Conservation (phyloP, 2,888 invertebrate species). For the Mesoligia furuncula region DNA sequence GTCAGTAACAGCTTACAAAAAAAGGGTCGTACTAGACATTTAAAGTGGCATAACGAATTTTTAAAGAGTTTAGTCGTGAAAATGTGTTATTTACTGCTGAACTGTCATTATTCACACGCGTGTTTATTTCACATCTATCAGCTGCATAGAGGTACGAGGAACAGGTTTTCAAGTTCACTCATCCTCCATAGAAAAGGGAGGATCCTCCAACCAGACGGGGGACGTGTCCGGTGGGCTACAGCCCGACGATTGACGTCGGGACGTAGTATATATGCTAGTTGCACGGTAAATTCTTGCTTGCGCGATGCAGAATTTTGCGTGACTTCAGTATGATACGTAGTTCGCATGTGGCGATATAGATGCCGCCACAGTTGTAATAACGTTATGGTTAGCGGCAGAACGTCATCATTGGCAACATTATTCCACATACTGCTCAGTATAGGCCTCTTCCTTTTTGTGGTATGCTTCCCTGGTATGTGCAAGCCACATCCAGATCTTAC, state of each 20-base stretch:
- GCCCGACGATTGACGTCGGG: no score
- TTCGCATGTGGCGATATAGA: no score
- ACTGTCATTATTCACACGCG: background rate
- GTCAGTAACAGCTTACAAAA: conserved; percentile 23
- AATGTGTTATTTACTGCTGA: background rate
- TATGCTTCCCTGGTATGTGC: background rate
- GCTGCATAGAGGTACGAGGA: no score
- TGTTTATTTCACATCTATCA: background rate
- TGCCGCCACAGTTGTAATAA: background rate
- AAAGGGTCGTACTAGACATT: background rate
- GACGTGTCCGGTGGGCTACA: no score
- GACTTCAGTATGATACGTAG: no score
- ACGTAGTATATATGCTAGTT: no score
- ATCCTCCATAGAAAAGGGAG: no score
- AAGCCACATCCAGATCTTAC: background rate
- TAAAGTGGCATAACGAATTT: background rate
- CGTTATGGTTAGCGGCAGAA: background rate
- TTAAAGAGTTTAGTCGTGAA: background rate
- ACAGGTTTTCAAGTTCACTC: no score
- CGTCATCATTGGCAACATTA: background rate
- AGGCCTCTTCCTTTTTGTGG: background rate
- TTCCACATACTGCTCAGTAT: background rate
- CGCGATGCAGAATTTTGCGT: no score
- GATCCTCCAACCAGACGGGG: no score
- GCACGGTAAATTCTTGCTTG: no score